Evolutionary conservation across 2,888 invertebrate species (phyloP).

Genomic region (Drosophila sordidula): DNA sequence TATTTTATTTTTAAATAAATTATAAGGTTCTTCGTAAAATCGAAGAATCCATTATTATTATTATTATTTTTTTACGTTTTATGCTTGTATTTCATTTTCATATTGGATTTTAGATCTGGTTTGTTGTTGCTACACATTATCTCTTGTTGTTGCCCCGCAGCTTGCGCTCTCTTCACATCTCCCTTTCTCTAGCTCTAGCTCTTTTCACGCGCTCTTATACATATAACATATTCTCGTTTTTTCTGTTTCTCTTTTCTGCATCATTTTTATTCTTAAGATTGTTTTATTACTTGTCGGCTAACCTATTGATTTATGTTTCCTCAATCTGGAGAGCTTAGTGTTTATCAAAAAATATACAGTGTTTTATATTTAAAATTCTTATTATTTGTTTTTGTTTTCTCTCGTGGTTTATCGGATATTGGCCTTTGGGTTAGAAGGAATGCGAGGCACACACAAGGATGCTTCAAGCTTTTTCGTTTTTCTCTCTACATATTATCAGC

Average conservation of each 20-base stretch:
- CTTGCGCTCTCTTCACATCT: conserved; percentile 8
- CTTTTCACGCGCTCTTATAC: conserved; percentile 58
- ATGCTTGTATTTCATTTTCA: conserved; percentile 31
- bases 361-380: conserved; percentile 3
- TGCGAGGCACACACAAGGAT: conserved; percentile 62
- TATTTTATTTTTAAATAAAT: conserved; percentile 79
- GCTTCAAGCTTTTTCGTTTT: conserved; percentile 1
- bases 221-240: conserved; percentile 61
- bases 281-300: conserved; percentile 55
- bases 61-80: conserved; percentile 37
- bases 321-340: conserved; percentile 43
- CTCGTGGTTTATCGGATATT: conserved; percentile 6
- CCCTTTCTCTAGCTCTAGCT: not conserved
- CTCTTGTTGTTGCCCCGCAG: conserved; percentile 57
- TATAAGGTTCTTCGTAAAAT: conserved; percentile 84
- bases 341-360: conserved; percentile 70
- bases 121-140: conserved; percentile 27
- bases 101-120: conserved; percentile 20
- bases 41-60: conserved; percentile 77
- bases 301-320: conserved; percentile 64
- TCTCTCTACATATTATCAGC: conserved; percentile 1
- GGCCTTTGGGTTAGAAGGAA: conserved; percentile 41
- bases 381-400: not conserved
- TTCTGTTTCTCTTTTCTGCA: conserved; percentile 11
- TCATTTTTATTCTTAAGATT: conserved; percentile 36